Percentiles rank a stretch among this genome's conserved stretches.
phyloP scores from a whole-genome alignment of 2,113 vertebrate species.

The Carollia perspicillata region DNA sequence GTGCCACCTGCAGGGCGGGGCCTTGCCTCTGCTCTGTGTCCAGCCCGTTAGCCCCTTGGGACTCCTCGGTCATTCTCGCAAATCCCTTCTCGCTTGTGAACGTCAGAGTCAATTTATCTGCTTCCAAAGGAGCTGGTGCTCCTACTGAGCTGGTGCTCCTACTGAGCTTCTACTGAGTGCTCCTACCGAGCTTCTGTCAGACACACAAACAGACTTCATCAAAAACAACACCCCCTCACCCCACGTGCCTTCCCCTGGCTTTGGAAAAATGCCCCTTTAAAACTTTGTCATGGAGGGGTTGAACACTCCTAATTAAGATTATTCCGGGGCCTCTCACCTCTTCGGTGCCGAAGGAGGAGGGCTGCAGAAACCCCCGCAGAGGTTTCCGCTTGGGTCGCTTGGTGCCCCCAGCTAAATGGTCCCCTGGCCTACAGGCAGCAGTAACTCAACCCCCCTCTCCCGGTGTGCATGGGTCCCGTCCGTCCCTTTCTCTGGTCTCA shows the following conservation, averaged over 20 bases:
- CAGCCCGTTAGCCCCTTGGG: not conserved
- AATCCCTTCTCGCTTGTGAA: not conserved
- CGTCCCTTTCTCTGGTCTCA: not conserved
- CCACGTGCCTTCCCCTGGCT: not conserved
- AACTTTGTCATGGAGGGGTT: accelerated
- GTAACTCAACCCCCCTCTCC: not conserved
- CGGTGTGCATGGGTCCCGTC: not conserved
- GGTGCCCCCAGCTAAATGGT: not conserved
- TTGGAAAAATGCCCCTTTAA: not conserved
- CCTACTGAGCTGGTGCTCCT: not conserved
- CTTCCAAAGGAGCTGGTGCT: not conserved
- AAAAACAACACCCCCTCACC: not conserved
- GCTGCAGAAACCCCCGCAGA: not conserved
- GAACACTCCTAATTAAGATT: not conserved
- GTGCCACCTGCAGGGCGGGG: accelerated
- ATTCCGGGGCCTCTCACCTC: not conserved
- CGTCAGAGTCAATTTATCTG: not conserved
- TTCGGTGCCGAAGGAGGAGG: not conserved
- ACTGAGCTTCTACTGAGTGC: not conserved
- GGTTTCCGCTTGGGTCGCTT: not conserved
- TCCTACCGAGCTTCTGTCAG: not conserved
- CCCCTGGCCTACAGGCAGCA: not conserved
- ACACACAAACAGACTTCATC: not conserved
- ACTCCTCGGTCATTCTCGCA: not conserved
- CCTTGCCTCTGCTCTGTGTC: not conserved